Percentiles rank a stretch among this genome's conserved stretches.
phyloP scores from a whole-genome alignment of 2,888 invertebrate genomes.

The Drosophila silvestris region DNA sequence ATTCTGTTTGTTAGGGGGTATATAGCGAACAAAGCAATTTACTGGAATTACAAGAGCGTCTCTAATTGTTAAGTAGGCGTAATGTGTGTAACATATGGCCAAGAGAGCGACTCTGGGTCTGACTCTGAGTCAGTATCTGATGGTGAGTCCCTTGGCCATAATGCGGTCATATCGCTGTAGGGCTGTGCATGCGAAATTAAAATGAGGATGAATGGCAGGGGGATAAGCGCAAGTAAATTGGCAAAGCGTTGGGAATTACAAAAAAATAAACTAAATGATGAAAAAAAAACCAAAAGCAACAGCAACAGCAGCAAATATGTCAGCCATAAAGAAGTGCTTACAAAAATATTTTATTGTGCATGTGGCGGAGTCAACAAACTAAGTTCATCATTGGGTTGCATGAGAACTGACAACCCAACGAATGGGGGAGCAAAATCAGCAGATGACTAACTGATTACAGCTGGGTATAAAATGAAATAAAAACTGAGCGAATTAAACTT shows the following conservation, averaged over 20 bases:
- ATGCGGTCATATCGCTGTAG: constrained; percentile 16
- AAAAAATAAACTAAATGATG: constrained; percentile 17
- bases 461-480: constrained; percentile 19
- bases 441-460: not conserved
- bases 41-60: constrained; percentile 72
- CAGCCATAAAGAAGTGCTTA: constrained; percentile 55
- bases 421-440: not conserved
- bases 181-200: constrained; percentile 49
- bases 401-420: not conserved
- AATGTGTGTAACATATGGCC: constrained; percentile 75
- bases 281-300: not conserved
- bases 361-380: constrained; percentile 62
- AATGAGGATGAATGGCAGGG: constrained; percentile 35
- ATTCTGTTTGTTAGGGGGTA: not conserved
- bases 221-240: constrained; percentile 60
- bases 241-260: constrained; percentile 37
- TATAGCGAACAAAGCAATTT: constrained; percentile 68
- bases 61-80: constrained; percentile 78
- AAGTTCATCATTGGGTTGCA: constrained; percentile 13
- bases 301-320: constrained; percentile 29
- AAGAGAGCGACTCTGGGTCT: constrained; percentile 49
- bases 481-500: not conserved
- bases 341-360: constrained; percentile 49
- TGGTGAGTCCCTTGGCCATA: constrained; percentile 26
- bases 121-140: constrained; percentile 10